Conservation (phyloP, 2,888 invertebrate species). For the Abrostola triplasia region DNA sequence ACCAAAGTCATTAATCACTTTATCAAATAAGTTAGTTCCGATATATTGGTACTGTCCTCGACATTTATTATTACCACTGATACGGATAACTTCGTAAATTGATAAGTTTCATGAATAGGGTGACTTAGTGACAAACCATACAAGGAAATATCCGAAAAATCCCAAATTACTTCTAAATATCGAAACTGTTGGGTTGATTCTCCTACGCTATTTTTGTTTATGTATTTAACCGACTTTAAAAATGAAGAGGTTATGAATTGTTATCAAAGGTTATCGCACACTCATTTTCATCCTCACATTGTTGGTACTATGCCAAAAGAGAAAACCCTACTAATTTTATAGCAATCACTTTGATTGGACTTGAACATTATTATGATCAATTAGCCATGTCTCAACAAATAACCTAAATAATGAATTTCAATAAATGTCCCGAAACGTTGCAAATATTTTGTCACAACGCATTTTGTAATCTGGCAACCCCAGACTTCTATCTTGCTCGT, state of each 20-base stretch:
- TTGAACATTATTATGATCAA: no score
- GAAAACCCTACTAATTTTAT: no score
- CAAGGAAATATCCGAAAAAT: neutral
- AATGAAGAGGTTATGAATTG: no score
- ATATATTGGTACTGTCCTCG: constrained; percentile 1
- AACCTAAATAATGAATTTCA: neutral
- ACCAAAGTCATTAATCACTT: neutral
- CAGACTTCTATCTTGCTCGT: constrained; percentile 34
- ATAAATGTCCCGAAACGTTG: constrained; percentile 8
- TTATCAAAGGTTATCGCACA: no score
- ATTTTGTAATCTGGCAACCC: constrained; percentile 36
- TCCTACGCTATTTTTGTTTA: no score
- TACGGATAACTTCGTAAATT: constrained; percentile 2
- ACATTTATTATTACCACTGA: constrained; percentile 2
- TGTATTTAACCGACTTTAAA: no score
- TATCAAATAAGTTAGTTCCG: constrained; percentile 4
- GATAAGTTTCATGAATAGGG: constrained; percentile 1
- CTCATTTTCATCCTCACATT: no score
- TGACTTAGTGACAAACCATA: neutral
- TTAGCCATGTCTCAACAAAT: no score
- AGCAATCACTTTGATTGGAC: no score
- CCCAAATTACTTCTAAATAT: no score
- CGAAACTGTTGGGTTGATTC: no score
- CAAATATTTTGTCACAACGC: constrained; percentile 11
- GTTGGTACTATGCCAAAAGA: no score